Evolutionary conservation across 2,113 vertebrate species (phyloP).

Genomic region (Halichoerus grypus): DNA sequence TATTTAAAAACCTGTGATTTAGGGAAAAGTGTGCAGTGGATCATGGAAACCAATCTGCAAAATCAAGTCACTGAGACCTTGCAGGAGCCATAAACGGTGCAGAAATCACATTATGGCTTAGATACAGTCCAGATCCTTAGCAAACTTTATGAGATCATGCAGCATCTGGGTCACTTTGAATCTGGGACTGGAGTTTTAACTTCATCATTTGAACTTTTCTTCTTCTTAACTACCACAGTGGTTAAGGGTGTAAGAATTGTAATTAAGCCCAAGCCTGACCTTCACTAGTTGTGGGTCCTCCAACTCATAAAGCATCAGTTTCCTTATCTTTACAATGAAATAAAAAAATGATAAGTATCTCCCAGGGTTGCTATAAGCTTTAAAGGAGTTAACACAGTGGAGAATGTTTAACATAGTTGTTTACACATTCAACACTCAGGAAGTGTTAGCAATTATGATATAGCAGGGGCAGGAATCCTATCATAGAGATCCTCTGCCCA

Average conservation of each 20-base stretch:
- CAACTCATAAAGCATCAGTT: background rate
- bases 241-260: background rate
- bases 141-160: background rate
- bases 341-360: background rate
- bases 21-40: background rate
- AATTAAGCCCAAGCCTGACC: background rate
- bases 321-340: background rate
- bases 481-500: no score
- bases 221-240: background rate
- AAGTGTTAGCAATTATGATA: background rate
- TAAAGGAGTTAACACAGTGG: background rate
- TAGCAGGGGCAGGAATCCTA: no score
- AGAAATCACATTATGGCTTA: background rate
- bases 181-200: background rate
- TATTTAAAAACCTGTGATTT: background rate
- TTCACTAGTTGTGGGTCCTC: background rate
- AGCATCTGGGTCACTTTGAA: background rate
- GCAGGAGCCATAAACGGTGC: no score
- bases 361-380: background rate
- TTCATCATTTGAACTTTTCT: slow-evolving; percentile 9
- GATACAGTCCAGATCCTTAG: background rate
- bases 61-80: background rate
- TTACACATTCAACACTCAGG: background rate
- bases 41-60: background rate
- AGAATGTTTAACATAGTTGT: background rate